These are phyloP conservation scores for Nannoperca australis DNA, from an alignment of 2,797 vertebrate species.

Conservation along the genomic window DNA sequence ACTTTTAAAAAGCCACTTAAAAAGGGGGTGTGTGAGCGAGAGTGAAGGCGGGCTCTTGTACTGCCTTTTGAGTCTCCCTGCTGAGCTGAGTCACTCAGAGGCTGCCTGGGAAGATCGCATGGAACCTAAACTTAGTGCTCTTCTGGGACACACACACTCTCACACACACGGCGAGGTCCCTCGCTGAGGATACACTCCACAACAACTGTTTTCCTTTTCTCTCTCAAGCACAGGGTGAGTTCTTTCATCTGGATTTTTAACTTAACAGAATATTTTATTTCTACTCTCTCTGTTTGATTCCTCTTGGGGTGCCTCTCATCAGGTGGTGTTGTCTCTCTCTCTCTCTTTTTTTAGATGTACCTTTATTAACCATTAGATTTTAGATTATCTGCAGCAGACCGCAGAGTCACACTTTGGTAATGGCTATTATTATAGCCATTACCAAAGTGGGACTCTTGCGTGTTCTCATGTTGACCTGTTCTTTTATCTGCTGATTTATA, in stretches of 20 bases:
- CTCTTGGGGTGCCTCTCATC: background rate
- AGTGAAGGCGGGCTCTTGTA: conserved; percentile 68
- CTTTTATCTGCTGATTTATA: background rate
- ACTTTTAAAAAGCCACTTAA: conserved; percentile 43
- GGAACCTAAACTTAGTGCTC: conserved; percentile 55
- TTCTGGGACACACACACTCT: conserved; percentile 38
- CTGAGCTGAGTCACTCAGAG: conserved; percentile 61
- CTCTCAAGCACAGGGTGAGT: conserved; percentile 67
- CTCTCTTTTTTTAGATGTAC: background rate
- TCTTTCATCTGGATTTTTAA: conserved; percentile 21
- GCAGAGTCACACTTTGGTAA: background rate
- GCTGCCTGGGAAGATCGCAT: conserved; percentile 60
- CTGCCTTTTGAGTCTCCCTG: conserved; percentile 15
- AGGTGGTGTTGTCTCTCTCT: background rate
- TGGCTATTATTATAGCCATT: too few relatives aligned
- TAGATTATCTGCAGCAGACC: background rate
- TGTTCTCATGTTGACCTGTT: conserved; percentile 4
- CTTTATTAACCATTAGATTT: background rate
- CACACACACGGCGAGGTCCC: conserved; percentile 7
- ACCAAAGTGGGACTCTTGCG: too few relatives aligned
- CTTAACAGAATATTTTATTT: background rate
- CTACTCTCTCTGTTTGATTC: background rate
- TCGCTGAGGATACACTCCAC: conserved; percentile 26
- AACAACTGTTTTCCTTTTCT: conserved; percentile 18
- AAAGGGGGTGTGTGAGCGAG: conserved; percentile 38